phyloP scores from a whole-genome alignment of 2,888 invertebrate genomes.

The Oscheius sp. region DNA sequence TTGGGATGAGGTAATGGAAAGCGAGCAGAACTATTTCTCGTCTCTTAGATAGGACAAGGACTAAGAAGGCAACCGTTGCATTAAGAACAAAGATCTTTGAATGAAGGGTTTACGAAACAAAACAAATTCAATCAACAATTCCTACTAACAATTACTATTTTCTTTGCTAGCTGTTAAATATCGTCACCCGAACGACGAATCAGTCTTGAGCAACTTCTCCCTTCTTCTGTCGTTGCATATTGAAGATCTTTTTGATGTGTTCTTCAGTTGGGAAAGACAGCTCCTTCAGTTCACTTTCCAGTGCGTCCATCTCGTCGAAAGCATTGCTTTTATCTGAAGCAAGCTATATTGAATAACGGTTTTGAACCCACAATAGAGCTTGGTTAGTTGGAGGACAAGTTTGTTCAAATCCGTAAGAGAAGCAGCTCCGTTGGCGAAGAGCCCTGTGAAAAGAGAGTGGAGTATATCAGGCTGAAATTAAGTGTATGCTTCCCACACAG shows the following conservation, averaged over 20 bases:
- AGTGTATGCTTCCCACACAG: not conserved
- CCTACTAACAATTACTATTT: slow-evolving; percentile 18
- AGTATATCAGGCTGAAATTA: slow-evolving; percentile 36
- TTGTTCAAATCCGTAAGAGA: slow-evolving; percentile 22
- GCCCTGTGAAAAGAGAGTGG: slow-evolving; percentile 5
- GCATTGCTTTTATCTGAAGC: slow-evolving; percentile 33
- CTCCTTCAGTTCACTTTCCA: slow-evolving; percentile 30
- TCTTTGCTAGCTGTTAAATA: not conserved
- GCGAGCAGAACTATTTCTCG: too few species aligned
- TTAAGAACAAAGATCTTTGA: too few species aligned
- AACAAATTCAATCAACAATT: slow-evolving; percentile 15
- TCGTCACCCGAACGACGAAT: slow-evolving; percentile 9
- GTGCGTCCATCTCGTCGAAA: not conserved
- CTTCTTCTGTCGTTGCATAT: slow-evolving; percentile 22
- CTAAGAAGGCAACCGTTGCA: too few species aligned
- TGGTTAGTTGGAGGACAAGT: slow-evolving; percentile 24
- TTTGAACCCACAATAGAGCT: slow-evolving; percentile 28
- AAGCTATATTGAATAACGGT: not conserved
- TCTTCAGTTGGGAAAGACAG: slow-evolving; percentile 31
- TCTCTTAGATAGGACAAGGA: too few species aligned
- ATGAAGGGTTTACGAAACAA: not conserved
- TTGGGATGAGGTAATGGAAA: too few species aligned
- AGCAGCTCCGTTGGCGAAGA: slow-evolving; percentile 3
- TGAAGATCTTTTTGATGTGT: slow-evolving; percentile 23
- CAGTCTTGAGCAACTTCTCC: not conserved